phyloP scores from a whole-genome alignment of 2,797 vertebrate species.

The Myotis myotis region DNA sequence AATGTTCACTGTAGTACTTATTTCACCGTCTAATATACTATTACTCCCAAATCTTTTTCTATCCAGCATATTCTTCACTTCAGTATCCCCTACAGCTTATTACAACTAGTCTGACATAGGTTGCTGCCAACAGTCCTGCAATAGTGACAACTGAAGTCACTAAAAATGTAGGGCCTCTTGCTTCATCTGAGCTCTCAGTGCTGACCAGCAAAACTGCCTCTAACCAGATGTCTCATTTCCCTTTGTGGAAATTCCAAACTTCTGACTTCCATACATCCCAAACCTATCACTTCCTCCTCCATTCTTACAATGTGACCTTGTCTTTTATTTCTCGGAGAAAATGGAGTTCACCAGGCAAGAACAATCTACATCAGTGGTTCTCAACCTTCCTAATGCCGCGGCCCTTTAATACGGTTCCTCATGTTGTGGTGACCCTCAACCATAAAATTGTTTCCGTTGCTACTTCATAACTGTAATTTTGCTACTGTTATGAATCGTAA shows the following conservation, averaged over 20 bases:
- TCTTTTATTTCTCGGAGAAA: neutral
- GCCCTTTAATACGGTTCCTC: no score
- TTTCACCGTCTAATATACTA: neutral
- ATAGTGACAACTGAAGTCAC: neutral
- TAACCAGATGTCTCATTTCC: neutral
- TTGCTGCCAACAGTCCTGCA: neutral
- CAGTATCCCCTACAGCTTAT: neutral
- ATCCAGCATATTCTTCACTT: neutral
- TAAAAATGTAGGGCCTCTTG: neutral
- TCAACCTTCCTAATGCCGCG: no score
- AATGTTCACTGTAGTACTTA: neutral
- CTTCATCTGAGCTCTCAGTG: neutral
- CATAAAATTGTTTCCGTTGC: no score
- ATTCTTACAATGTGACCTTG: neutral
- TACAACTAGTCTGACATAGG: neutral
- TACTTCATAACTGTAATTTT: no score
- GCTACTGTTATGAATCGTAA: no score
- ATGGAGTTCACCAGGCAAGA: neutral
- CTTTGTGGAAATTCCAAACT: neutral
- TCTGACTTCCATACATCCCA: neutral
- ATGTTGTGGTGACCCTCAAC: no score
- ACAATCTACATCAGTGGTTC: neutral
- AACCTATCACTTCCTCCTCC: neutral
- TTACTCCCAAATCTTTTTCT: slow-evolving; percentile 1
- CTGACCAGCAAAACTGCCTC: neutral